A percentile compares a stretch with the other conserved stretches of the same genome.
Evolutionary conservation across 2,113 vertebrate genomes (phyloP).

Genomic region (Dendropsophus ebraccatus): DNA sequence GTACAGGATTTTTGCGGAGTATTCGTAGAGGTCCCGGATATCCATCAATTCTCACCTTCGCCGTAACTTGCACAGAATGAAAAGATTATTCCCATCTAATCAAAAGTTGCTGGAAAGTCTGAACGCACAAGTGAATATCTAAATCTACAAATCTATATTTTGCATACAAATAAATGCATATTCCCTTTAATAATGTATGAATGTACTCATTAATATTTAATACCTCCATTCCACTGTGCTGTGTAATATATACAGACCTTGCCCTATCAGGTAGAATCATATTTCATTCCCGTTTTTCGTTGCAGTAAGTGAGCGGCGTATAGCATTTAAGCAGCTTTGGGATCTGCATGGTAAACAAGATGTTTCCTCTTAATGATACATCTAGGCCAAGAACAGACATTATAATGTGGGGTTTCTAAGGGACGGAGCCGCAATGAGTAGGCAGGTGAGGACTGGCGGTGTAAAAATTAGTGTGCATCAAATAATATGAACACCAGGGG

Average conservation of each 20-base stretch:
- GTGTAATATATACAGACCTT: conserved; percentile 58
- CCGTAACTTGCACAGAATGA: conserved; percentile 32
- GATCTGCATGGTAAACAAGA: conserved; percentile 42
- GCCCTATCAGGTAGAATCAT: conserved; percentile 57
- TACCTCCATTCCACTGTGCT: conserved; percentile 41
- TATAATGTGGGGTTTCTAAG: neutral
- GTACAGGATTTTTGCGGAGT: neutral
- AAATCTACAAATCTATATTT: conserved; percentile 56
- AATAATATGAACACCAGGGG: neutral
- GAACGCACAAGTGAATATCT: conserved; percentile 49
- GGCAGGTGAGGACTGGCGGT: neutral
- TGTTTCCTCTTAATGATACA: conserved; percentile 29
- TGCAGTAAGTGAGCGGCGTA: conserved; percentile 29
- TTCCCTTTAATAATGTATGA: conserved; percentile 58
- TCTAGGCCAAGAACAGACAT: conserved; percentile 2
- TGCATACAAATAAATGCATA: conserved; percentile 59
- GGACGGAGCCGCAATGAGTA: neutral
- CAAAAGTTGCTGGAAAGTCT: conserved; percentile 21
- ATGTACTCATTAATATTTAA: conserved; percentile 60
- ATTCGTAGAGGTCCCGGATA: neutral
- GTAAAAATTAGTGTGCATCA: too few relatives aligned
- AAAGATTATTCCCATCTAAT: conserved; percentile 49
- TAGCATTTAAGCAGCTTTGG: conserved; percentile 50
- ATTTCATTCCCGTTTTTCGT: conserved; percentile 32
- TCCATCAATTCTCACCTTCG: conserved; percentile 1